Base-by-base conservation (phyloP, 2,888 invertebrate species). In the Himalopsyche tibetana region DNA sequence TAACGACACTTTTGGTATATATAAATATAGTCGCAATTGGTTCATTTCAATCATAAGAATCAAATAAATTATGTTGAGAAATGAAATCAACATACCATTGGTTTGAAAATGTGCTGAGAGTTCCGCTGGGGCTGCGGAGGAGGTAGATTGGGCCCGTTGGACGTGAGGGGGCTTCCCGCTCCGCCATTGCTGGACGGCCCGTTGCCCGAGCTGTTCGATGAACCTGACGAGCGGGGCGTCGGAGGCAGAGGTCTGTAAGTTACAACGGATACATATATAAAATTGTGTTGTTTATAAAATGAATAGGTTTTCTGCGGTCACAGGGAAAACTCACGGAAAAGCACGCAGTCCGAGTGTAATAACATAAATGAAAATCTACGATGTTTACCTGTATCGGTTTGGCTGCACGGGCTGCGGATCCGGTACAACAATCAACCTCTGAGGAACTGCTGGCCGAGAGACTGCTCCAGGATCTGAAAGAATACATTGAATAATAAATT, bases 361-460 rank as follows among this genome's bases (percentile, higher is more conserved):
- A 45, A 8, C 2, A 19, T 19, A 74, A 19, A 6, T 74, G 15
- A 51, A 51, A 63, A 19, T 19, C 63, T n/a, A 6, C 9, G n/a
- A 45, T 19, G 40, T 2, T 1, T 81, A 86, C 86, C 86, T 86
- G 82, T 83, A 87, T 87, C 82, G 82, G 83, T 87, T 87, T 11
- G 85, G 85, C 91, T 95, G 96, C 89, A 96, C 95, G 89, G 95
- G 95, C 91, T 96, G 96, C 89, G 97, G 97, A 92, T 98, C 98
- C 90, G 97, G 97, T 91, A 97, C 97, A 91, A 97, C 97, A 90
- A 98, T 98, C 91, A 98, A 95, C 93, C 98, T 96, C 92, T 97
- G 97, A 90, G 98, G 98, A 92, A 98, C 95, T 89, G 97, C 96
- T 87, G 98, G 98, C 91, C 98, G 94, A 88, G 97, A 96, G 80